Percentiles rank a stretch among this genome's conserved stretches.
These are phyloP conservation scores for Notechis scutatus DNA, from an alignment of 2,113 vertebrate genomes.

Conservation along the genomic window DNA sequence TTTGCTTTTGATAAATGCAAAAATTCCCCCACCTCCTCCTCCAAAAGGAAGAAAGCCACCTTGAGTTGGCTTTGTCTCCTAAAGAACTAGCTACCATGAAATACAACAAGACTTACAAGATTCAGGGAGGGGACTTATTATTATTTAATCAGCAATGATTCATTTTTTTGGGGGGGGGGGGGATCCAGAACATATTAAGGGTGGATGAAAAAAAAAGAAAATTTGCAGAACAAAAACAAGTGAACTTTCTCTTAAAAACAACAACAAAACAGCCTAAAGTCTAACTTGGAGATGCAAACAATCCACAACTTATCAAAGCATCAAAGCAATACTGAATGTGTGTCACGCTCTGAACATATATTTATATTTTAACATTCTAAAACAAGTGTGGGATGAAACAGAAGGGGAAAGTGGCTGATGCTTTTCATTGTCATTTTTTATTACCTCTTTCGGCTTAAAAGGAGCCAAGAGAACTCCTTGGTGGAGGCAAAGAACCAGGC, in stretches of 20 bases:
- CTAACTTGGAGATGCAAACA: constrained; percentile 40
- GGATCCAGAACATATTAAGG: constrained; percentile 24
- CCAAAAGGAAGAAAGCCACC: background rate
- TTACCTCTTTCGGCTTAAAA: background rate
- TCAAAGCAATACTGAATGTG: constrained; percentile 42
- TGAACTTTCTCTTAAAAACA: constrained; percentile 42
- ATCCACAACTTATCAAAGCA: constrained; percentile 33
- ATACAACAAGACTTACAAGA: background rate
- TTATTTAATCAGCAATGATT: background rate
- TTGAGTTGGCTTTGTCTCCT: constrained; percentile 31
- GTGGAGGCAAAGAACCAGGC: background rate
- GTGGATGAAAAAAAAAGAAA: constrained; percentile 43
- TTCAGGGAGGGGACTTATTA: background rate
- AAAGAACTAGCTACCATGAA: background rate
- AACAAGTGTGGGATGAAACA: constrained; percentile 22
- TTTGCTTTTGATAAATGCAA: constrained; percentile 11
- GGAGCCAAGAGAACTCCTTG: constrained; percentile 7
- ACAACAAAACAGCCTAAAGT: constrained; percentile 27
- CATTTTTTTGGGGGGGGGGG: background rate
- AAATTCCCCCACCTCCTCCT: background rate
- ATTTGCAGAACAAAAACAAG: constrained; percentile 39
- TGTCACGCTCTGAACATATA: constrained; percentile 42
- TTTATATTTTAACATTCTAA: constrained; percentile 15
- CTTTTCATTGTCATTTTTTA: constrained; percentile 17
- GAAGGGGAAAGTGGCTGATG: constrained; percentile 12